phyloP scores from a whole-genome alignment of 2,113 vertebrate genomes.

The Gnathonemus echidnorhynchus region DNA sequence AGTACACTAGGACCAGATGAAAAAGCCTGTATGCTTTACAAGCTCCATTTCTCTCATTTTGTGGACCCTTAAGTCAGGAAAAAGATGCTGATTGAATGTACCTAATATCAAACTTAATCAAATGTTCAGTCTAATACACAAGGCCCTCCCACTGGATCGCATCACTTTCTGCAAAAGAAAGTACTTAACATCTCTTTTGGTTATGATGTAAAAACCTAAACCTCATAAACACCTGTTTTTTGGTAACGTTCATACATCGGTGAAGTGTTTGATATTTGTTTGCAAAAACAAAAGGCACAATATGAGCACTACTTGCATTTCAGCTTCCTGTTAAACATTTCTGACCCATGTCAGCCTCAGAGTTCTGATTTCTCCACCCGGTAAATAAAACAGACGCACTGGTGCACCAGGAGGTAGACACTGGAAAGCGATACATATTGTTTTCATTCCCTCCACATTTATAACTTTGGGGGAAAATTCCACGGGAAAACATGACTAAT shows the following conservation, averaged over 20 bases:
- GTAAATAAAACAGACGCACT: not conserved
- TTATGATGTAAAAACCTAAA: not conserved
- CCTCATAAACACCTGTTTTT: not conserved
- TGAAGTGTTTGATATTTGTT: not conserved
- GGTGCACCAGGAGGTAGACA: not conserved
- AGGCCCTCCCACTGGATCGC: not conserved
- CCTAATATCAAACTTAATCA: not conserved
- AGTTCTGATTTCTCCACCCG: not conserved
- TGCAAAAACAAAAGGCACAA: not conserved
- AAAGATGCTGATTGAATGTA: not conserved
- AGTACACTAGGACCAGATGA: not conserved
- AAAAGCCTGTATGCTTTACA: not conserved
- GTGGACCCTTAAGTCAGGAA: not conserved
- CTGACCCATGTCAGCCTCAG: not conserved
- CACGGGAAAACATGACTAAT: constrained; percentile 11
- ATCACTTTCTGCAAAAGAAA: not conserved
- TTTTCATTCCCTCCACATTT: not conserved
- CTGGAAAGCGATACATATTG: not conserved
- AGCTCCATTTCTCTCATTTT: not conserved
- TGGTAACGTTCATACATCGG: not conserved
- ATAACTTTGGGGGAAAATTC: not conserved
- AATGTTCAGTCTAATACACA: not conserved
- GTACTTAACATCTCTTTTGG: not conserved
- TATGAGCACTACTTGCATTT: not conserved
- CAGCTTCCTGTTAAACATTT: not conserved